Base-by-base conservation (phyloP, 2,797 vertebrate species). In the Chanos chanos region DNA sequence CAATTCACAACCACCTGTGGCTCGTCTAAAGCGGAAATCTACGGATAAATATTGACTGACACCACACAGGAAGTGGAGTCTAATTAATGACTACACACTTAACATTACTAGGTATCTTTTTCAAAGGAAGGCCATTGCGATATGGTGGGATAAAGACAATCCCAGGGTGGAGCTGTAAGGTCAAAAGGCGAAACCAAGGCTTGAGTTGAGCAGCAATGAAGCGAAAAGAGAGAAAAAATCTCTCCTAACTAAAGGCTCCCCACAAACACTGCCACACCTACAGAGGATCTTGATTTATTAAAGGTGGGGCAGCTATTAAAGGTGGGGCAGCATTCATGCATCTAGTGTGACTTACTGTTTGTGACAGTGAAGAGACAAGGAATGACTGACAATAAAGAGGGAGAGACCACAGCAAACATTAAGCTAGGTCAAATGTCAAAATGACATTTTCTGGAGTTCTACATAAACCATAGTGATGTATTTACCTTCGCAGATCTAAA, bases 101-200 rank as follows among this genome's bases (percentile, higher is more conserved):
- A 50, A 60, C 54, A 61, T 64, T 60, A 64, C 33, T 41, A 41
- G 49, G 68, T 53, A 30, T 72, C 61, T 44, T 34, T 63, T 60
- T 70, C 49, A 62, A 64, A 72, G 49, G 50, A 49, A 16, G 25
- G 22, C 51, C 44, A 57, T 44, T 54, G 48, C 50, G 31, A 28
- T 10, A 34, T 12, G 56, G 66, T 40, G 28, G 47, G 49, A 22
- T 31, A 48, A 64, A 48, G 56, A 64, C 51, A 62, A 67, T 52
- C 61, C 33, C 18, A 53, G 53, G 57, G 64, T 62, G 59, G 54
- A 72, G 55, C 28, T 41, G 40, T 7, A 31, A 53, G 52, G 57
- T 65, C 62, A 52, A 64, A 70, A 73, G 68, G 61, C 73, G 44
- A 73, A 55, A 40, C 30, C 48, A 43, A 27, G 62, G 70, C 57